A percentile compares a stretch with the other conserved stretches of the same genome.
These are phyloP conservation scores for Trachelipus rathkii DNA, from an alignment of 1,140 invertebrate species.

Conservation along the genomic window DNA sequence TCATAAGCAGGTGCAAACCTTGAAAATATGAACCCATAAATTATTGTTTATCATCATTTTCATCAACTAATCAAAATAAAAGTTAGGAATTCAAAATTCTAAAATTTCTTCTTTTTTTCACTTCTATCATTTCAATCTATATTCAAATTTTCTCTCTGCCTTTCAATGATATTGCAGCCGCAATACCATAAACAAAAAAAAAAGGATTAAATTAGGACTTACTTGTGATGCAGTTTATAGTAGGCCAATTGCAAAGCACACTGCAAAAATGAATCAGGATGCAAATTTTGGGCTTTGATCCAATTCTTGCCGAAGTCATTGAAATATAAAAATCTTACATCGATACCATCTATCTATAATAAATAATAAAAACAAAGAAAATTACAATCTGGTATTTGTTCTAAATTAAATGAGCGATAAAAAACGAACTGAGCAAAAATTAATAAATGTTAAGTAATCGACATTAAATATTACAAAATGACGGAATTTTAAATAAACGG, in stretches of 20 bases:
- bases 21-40: not conserved
- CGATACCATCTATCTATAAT: slow-evolving; percentile 52
- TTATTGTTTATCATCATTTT: not conserved
- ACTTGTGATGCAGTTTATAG: slow-evolving; percentile 55
- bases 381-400: not conserved
- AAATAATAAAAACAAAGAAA: slow-evolving; percentile 37
- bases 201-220: slow-evolving; percentile 29
- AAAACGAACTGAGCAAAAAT: too few relatives aligned
- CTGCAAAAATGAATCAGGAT: slow-evolving; percentile 64
- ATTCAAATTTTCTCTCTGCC: too few relatives aligned
- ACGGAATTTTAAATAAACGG: too few relatives aligned
- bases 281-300: slow-evolving; percentile 53
- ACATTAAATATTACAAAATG: too few relatives aligned
- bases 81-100: not conserved
- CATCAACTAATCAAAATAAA: not conserved
- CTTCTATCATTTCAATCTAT: too few relatives aligned
- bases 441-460: too few relatives aligned
- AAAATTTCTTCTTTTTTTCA: not conserved
- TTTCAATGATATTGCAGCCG: too few relatives aligned
- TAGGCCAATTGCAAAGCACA: slow-evolving; percentile 63
- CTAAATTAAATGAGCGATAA: too few relatives aligned
- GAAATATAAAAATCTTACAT: slow-evolving; percentile 50
- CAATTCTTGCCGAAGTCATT: slow-evolving; percentile 57
- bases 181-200: not conserved
- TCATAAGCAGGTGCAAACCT: slow-evolving; percentile 87